phyloP scores from a whole-genome alignment of 2,113 vertebrate genomes.

The Mustela lutreola region DNA sequence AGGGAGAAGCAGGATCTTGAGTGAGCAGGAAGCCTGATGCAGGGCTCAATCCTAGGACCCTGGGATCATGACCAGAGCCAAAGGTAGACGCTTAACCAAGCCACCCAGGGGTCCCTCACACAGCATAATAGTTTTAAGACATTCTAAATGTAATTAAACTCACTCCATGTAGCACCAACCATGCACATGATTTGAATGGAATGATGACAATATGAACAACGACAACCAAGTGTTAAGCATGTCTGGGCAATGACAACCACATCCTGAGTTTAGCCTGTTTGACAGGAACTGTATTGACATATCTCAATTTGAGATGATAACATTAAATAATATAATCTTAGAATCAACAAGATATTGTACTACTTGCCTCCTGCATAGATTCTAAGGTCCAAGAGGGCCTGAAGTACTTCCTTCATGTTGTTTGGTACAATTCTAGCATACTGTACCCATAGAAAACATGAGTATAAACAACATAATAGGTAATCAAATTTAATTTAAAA shows the following conservation, averaged over 20 bases:
- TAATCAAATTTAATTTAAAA: background rate
- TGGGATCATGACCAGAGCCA: background rate
- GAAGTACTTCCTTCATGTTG: background rate
- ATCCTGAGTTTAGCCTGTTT: background rate
- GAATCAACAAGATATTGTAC: background rate
- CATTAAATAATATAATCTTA: background rate
- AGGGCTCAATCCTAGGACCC: background rate
- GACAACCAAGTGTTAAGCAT: background rate
- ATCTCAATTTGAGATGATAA: background rate
- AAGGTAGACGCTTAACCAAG: background rate
- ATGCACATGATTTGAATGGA: background rate
- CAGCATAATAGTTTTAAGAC: background rate
- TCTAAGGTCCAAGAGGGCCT: background rate
- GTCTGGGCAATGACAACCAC: background rate
- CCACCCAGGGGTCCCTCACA: background rate
- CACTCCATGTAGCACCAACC: too few relatives aligned
- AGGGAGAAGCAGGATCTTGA: background rate
- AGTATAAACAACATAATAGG: background rate
- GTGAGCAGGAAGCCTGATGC: background rate
- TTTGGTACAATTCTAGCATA: background rate
- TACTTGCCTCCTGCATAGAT: background rate
- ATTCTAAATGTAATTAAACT: background rate
- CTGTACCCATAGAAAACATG: background rate
- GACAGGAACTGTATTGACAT: background rate
- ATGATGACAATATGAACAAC: background rate